Evolutionary conservation across 2,113 vertebrate genomes (phyloP).

Genomic region (Alectura lathami): DNA sequence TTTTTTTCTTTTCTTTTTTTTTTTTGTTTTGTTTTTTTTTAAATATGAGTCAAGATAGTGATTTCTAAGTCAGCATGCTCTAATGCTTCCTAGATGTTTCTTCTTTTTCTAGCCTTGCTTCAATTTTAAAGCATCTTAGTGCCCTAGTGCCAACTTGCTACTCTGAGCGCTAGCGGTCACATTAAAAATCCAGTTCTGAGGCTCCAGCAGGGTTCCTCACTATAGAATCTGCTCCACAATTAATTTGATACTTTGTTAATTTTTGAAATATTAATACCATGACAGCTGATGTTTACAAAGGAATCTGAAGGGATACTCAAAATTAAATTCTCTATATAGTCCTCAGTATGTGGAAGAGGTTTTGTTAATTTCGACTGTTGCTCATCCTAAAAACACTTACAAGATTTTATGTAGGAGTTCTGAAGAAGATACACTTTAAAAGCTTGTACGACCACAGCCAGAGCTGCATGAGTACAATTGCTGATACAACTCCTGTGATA

Average conservation of each 20-base stretch:
- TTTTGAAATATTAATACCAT: background rate
- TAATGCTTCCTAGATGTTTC: slow-evolving; percentile 19
- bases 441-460: background rate
- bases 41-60: background rate
- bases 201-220: background rate
- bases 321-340: background rate
- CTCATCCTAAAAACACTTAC: background rate
- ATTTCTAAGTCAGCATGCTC: background rate
- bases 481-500: background rate
- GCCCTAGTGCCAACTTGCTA: background rate
- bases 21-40: too few species aligned
- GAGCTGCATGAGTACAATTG: background rate
- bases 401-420: background rate
- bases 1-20: too few species aligned
- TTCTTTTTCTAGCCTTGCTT: background rate
- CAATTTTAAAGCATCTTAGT: background rate
- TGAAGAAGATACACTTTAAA: background rate
- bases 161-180: background rate
- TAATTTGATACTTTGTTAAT: background rate
- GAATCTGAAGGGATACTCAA: background rate
- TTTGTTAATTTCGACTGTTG: background rate
- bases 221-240: background rate
- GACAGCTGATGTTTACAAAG: background rate
- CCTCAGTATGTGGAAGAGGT: background rate
- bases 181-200: background rate